Percentiles rank a stretch among this genome's conserved stretches.
Conservation (phyloP, 2,113 vertebrate genomes). For the Potamarius usumacintae region DNA sequence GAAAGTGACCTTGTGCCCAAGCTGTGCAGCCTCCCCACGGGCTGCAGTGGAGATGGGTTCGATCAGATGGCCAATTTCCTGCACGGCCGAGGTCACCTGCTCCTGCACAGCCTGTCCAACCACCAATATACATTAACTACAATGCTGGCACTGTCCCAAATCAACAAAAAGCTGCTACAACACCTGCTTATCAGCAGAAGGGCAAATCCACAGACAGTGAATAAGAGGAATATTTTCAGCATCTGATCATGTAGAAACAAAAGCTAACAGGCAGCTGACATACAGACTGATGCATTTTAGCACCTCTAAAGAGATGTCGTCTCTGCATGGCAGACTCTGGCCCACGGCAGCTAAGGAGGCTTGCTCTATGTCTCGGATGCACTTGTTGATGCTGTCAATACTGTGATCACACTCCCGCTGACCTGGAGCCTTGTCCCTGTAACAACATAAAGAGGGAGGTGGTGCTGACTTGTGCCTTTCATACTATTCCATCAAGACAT, state of each 20-base stretch:
- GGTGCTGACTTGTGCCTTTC: constrained; percentile 5
- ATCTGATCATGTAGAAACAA: not conserved
- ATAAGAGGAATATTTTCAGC: not conserved
- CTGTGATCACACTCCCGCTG: constrained; percentile 95
- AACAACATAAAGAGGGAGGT: constrained; percentile 26
- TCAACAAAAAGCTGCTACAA: constrained; percentile 3
- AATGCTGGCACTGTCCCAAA: not conserved
- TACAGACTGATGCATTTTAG: constrained; percentile 60
- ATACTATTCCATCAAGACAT: constrained; percentile 34
- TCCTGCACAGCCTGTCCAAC: constrained; percentile 88
- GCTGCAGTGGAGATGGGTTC: constrained; percentile 92
- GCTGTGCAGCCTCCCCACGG: constrained; percentile 92
- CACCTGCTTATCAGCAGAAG: constrained; percentile 15
- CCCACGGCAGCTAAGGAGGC: constrained; percentile 90
- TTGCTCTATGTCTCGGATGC: constrained; percentile 96
- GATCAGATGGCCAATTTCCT: constrained; percentile 96
- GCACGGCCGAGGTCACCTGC: constrained; percentile 93
- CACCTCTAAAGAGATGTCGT: constrained; percentile 98
- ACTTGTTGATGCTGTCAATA: constrained; percentile 94
- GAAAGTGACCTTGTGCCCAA: constrained; percentile 90
- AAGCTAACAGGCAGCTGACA: constrained; percentile 1
- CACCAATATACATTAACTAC: constrained; percentile 1
- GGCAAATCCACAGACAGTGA: not conserved
- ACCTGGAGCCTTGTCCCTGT: constrained; percentile 95
- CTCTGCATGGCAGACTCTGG: constrained; percentile 90